Evolutionary conservation across 2,113 vertebrate species (phyloP).

Genomic region (Lophius piscatorius): DNA sequence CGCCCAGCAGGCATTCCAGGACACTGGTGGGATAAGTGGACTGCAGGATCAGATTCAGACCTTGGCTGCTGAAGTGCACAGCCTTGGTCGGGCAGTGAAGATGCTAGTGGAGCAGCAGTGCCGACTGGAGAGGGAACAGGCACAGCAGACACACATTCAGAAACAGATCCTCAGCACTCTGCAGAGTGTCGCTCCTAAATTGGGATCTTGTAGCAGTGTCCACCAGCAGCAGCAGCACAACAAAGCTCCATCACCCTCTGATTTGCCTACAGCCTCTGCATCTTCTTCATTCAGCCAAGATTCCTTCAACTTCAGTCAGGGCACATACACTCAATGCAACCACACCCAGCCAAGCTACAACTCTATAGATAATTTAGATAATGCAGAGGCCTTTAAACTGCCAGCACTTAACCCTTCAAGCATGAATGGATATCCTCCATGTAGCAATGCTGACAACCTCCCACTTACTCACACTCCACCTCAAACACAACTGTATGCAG

Average conservation of each 20-base stretch:
- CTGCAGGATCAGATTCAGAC: constrained; percentile 78
- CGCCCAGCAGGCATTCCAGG: constrained; percentile 58
- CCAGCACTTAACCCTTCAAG: constrained; percentile 65
- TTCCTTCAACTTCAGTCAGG: constrained; percentile 72
- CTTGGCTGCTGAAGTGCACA: constrained; percentile 78
- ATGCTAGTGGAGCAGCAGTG: constrained; percentile 81
- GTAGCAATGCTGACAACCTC: constrained; percentile 64
- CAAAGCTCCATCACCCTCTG: constrained; percentile 68
- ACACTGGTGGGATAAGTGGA: constrained; percentile 23
- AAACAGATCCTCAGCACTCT: constrained; percentile 84
- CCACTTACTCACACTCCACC: constrained; percentile 56
- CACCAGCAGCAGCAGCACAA: constrained; percentile 51
- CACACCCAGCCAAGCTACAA: constrained; percentile 69
- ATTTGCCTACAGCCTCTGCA: constrained; percentile 43
- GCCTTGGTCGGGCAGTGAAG: constrained; percentile 79
- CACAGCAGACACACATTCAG: constrained; percentile 85
- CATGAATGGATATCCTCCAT: constrained; percentile 75
- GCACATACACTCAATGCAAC: constrained; percentile 72
- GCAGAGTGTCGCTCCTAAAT: constrained; percentile 78
- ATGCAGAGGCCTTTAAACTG: constrained; percentile 74
- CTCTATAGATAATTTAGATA: constrained; percentile 69
- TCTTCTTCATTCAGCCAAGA: constrained; percentile 70
- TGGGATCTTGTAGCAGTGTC: constrained; percentile 55
- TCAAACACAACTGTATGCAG: constrained; percentile 58
- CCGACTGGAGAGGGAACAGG: constrained; percentile 81